Conservation (phyloP, 2,113 vertebrate species). For the Heliornis fulica region DNA sequence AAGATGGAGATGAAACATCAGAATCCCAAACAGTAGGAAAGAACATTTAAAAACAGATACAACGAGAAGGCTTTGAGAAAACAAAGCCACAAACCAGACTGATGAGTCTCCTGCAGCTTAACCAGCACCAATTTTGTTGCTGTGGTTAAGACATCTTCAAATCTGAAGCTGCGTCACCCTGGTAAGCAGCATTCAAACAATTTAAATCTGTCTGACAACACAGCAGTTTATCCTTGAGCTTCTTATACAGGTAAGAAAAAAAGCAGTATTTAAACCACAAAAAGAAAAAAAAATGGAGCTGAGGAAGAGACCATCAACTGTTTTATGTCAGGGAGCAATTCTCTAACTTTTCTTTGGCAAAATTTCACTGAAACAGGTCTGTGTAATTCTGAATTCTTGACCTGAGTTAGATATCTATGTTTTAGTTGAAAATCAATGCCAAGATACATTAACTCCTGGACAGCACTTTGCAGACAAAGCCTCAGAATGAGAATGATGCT, state of each 20-base stretch:
- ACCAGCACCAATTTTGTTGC: neutral
- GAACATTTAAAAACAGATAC: neutral
- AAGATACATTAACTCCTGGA: neutral
- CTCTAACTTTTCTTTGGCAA: neutral
- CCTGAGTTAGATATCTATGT: neutral
- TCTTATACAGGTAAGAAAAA: neutral
- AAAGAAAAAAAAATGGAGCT: neutral
- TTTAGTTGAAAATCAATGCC: neutral
- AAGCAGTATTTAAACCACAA: neutral
- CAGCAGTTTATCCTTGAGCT: neutral
- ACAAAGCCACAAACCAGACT: neutral
- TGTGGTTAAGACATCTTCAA: neutral
- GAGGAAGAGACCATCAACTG: neutral
- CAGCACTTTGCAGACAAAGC: neutral
- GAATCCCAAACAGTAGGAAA: neutral
- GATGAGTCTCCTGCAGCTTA: neutral
- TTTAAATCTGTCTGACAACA: neutral
- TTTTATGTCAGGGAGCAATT: neutral
- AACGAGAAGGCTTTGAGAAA: neutral
- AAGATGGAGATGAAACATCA: neutral
- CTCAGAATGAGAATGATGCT: neutral
- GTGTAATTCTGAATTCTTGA: neutral
- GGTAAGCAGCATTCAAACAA: neutral
- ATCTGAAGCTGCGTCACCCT: neutral
- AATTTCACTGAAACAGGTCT: neutral